A percentile compares a stretch with the other conserved stretches of the same genome.
These are phyloP conservation scores for Rhopalosiphum padi DNA, from an alignment of 1,140 invertebrate genomes.

Conservation along the genomic window DNA sequence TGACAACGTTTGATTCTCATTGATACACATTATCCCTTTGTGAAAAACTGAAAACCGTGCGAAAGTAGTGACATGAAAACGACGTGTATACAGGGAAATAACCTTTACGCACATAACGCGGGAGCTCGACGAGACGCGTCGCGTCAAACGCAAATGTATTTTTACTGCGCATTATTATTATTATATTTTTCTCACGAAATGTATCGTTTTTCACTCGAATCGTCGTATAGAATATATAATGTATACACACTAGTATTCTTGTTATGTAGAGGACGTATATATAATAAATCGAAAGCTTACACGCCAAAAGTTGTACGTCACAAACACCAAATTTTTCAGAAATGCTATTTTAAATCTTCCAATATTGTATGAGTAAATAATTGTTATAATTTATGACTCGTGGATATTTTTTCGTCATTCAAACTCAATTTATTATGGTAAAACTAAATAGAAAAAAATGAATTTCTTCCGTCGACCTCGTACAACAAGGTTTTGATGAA, in stretches of 20 bases:
- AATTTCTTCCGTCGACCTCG: too few species aligned
- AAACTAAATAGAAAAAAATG: too few species aligned
- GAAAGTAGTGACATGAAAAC: background rate
- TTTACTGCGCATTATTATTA: background rate
- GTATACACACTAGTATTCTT: background rate
- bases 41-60: background rate
- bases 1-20: background rate
- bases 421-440: too few species aligned
- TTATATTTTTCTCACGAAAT: background rate
- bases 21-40: background rate
- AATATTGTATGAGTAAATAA: background rate
- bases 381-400: background rate
- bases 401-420: background rate
- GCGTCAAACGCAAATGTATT: background rate
- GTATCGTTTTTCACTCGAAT: background rate
- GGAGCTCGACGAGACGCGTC: background rate
- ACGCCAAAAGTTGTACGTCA: background rate
- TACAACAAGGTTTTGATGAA: background rate
- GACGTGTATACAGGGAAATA: background rate
- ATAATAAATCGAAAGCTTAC: background rate
- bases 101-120: background rate
- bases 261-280: too few species aligned
- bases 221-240: background rate
- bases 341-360: background rate
- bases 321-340: background rate